Percentiles rank a stretch among this genome's conserved stretches.
phyloP scores from a whole-genome alignment of 2,797 vertebrate species.

The Eulemur coronatus region DNA sequence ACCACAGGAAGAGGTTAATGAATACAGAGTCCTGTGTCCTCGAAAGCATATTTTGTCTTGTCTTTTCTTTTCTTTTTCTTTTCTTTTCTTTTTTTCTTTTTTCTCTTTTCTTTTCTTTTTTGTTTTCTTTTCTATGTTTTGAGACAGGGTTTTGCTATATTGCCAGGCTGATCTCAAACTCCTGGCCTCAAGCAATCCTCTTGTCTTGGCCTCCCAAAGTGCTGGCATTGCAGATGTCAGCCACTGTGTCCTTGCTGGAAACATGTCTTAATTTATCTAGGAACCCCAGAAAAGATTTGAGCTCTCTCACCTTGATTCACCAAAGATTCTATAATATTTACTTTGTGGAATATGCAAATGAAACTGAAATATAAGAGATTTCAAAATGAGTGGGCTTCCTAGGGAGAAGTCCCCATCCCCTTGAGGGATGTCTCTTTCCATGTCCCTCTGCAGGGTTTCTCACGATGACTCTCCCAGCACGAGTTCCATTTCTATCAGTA shows the following conservation, averaged over 20 bases:
- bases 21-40: background rate
- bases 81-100: too few relatives aligned
- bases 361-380: background rate
- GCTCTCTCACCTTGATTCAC: background rate
- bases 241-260: background rate
- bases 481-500: background rate
- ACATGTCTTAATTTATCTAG: background rate
- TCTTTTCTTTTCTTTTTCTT: too few relatives aligned
- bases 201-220: background rate
- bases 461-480: rapidly evolving
- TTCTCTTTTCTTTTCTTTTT: too few relatives aligned
- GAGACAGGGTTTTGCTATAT: background rate
- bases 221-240: background rate
- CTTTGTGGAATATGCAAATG: background rate
- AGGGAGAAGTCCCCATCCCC: background rate
- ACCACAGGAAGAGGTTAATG: background rate
- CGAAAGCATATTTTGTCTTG: background rate
- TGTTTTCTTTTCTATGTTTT: too few relatives aligned
- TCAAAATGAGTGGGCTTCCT: background rate
- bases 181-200: background rate
- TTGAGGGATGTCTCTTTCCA: background rate
- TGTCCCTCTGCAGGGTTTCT: background rate
- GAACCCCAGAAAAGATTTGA: background rate
- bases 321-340: background rate
- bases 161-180: background rate